Conservation (phyloP, 2,888 invertebrate species). For the Synergus laeviventris region DNA sequence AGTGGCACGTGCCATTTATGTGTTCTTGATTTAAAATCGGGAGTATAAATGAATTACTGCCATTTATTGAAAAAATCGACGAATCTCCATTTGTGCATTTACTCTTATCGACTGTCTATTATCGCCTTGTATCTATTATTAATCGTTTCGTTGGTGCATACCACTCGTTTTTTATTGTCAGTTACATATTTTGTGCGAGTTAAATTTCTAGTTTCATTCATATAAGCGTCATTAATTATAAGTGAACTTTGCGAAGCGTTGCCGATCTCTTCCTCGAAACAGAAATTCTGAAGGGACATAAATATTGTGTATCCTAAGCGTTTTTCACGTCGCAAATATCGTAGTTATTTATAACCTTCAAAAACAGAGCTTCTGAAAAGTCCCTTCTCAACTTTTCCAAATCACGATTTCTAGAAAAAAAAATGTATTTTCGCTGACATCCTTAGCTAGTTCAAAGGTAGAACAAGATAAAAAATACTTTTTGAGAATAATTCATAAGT, state of each 20-base stretch:
- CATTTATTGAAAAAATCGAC: constrained; percentile 43
- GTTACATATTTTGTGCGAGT: constrained; percentile 30
- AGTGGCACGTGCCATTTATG: constrained; percentile 46
- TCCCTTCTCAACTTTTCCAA: constrained; percentile 3
- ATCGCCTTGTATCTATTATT: constrained; percentile 39
- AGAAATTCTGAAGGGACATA: constrained; percentile 1
- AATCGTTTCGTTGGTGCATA: constrained; percentile 13
- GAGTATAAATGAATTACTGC: constrained; percentile 46
- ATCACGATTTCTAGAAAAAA: constrained; percentile 22
- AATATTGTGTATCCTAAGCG: background rate
- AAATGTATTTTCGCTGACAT: constrained; percentile 33
- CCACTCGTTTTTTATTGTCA: background rate
- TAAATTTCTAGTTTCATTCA: constrained; percentile 16
- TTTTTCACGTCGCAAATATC: constrained; percentile 13
- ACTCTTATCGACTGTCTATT: constrained; percentile 40
- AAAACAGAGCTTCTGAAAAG: constrained; percentile 12
- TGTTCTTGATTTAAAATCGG: constrained; percentile 47
- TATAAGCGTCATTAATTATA: background rate
- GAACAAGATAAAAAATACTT: constrained; percentile 21
- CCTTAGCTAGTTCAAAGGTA: constrained; percentile 20
- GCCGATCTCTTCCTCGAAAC: constrained; percentile 21
- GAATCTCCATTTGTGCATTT: constrained; percentile 40
- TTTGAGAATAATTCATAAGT: background rate
- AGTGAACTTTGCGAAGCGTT: constrained; percentile 24
- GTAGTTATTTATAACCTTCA: constrained; percentile 16